Percentiles rank a stretch among this genome's conserved stretches.
Conservation (phyloP, 2,113 vertebrate genomes). For the Ailuropoda melanoleuca region DNA sequence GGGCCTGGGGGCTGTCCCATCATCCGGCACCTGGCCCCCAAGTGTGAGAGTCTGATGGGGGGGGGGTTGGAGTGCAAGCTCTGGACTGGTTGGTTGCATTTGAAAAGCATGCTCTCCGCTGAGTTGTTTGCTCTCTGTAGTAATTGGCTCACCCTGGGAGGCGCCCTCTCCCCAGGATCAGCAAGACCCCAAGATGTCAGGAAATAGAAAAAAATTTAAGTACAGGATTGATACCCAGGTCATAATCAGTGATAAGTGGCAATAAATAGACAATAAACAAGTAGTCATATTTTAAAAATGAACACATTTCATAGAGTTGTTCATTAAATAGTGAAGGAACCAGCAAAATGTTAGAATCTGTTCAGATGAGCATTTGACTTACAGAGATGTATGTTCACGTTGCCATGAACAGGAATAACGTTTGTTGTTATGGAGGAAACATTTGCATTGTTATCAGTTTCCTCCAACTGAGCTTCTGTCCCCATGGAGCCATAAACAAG, state of each 20-base stretch:
- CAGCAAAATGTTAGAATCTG: neutral
- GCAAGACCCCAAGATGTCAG: neutral
- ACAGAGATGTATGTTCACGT: neutral
- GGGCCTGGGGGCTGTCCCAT: neutral
- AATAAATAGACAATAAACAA: neutral
- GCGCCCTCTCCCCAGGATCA: neutral
- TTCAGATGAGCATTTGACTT: neutral
- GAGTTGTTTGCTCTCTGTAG: neutral
- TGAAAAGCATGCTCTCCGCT: neutral
- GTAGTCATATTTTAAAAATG: neutral
- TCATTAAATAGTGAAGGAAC: neutral
- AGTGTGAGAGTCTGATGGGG: accelerated
- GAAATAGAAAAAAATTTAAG: neutral
- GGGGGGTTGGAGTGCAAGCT: neutral
- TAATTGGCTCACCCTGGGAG: neutral
- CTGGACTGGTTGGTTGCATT: too few relatives aligned
- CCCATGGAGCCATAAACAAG: neutral
- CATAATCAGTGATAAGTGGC: neutral
- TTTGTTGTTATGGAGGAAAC: neutral
- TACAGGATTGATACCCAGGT: neutral
- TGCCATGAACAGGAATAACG: neutral
- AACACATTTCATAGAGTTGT: neutral
- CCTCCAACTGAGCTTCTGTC: too few relatives aligned
- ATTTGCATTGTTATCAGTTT: neutral
- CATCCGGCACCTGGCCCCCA: neutral